A percentile compares a stretch with the other conserved stretches of the same genome.
phyloP scores from a whole-genome alignment of 2,113 vertebrate genomes.

The Azemiops feae region DNA sequence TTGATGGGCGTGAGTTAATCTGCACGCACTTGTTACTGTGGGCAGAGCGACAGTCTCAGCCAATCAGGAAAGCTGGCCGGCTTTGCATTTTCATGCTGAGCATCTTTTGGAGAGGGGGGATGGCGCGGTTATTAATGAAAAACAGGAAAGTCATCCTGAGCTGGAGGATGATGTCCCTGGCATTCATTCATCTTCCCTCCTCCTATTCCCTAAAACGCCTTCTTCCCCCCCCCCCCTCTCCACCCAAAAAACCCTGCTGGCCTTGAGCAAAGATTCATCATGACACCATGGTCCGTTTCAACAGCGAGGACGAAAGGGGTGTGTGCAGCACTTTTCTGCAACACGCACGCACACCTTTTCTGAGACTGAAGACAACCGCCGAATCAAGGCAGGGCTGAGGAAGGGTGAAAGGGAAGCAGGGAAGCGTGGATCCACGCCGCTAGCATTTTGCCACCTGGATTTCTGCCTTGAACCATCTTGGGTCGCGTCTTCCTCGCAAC shows the following conservation, averaged over 20 bases:
- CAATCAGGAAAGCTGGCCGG: background rate
- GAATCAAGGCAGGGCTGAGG: background rate
- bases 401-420: background rate
- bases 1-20: background rate
- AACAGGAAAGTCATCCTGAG: background rate
- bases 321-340: background rate
- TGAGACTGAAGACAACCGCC: background rate
- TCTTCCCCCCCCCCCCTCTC: background rate
- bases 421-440: too few relatives aligned
- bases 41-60: background rate
- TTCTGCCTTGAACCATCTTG: background rate
- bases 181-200: background rate
- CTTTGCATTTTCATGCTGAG: background rate
- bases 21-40: background rate
- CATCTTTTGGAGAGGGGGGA: too few relatives aligned
- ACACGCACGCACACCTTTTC: background rate
- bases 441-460: background rate
- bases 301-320: background rate
- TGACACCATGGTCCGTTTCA: background rate
- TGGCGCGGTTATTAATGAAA: background rate
- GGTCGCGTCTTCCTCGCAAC: background rate
- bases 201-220: background rate
- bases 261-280: background rate
- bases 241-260: background rate
- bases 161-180: background rate